Base-by-base conservation (phyloP, 2,113 vertebrate genomes). In the Oryzias woworae region DNA sequence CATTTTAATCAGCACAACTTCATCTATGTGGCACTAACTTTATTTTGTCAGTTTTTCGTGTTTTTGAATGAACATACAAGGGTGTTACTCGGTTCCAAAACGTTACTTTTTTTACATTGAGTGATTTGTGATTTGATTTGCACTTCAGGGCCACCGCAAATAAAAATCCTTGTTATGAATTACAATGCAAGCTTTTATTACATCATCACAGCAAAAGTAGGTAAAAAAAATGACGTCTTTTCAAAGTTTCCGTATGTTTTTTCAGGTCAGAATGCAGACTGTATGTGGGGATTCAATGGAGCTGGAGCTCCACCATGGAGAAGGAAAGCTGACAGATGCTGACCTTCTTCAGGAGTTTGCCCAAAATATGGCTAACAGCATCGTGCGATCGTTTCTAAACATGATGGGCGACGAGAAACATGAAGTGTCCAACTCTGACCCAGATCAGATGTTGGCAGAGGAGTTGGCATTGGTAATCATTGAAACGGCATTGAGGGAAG, bases 301-400 rank as follows among this genome's bases (percentile, higher is more conserved):
- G 51, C 42, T 49, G 48, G 61, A 64, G 46, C 54, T 65, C 43
- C 8, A 24, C 22, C 57, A 52, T 44, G 63, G 58, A 16, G 10
- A 60, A 44, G 66, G 53, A 71, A 58, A 16, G 15, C 46, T 28
- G 14, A 36, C 16, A n/a, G 41, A 65, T 28, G 20, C 52, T 0
- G 24, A 7, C 4, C 50, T 13, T 62, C 45, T 91, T 17, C 51
- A 82, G 15, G 47, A 52, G 42, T 92, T 88, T 75, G 87, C 88
- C 12, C 67, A 81, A 23, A 81, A 54, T 23, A 71, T 90, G 73
- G 66, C 85, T 1, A 53, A 69, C 57, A 77, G 65, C 43, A 86
- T 92, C 50, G 57, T 92, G 45, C 71, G 70, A 17, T 74, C 82
- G 0, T 56, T 72, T 5, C 2, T 62, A 12, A 66, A 36, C 28